Evolutionary conservation across 2,888 invertebrate genomes (phyloP), one percentile per base, ranked within the genome.

Genomic region (Mylabris sibirica): DNA sequence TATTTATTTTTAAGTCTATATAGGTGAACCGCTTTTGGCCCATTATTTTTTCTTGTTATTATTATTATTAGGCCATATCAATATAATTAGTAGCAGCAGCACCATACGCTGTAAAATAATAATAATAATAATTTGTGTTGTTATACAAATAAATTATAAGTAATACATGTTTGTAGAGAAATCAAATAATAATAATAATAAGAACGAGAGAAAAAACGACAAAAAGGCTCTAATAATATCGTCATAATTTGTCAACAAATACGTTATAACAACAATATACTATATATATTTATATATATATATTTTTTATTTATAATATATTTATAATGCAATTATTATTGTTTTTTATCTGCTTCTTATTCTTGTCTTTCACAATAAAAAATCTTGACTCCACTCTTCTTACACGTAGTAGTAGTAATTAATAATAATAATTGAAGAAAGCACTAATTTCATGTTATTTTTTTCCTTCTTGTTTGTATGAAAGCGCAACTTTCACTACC

Each of bases 401-500:
- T 30, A 3, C 30, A 6, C 5, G 30, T 30, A 30, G 30, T 30
- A 30, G 8, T 30, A 30, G 8, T 30, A 30, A 8, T 30, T 30
- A 30, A 49, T 41, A 24, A 34, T 26, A 63, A n/a, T n/a, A 64
- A 64, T 64, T 67, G 53, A 60, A 53, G 60, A 34, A 30, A 30
- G 60, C 30, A 60, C 30, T 34, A 35, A n/a, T 44, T n/a, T 17
- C 6, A n/a, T 60, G n/a, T 30, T 59, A 24, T 53, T 22, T 30
- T 2, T 59, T 35, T 49, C 9, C 4, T 44, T 8, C 20, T 20
- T 74, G 75, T 78, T 75, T 76, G 78, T 79, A 79, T 76, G 80
- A 80, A 80, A 81, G 80, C 80, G 75, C 75, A n/a, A n/a, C 77
- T 67, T 69, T 66, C 59, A 71, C 63, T 68, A 69, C 59, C 35